These are phyloP conservation scores for Myotis yumanensis DNA, from an alignment of 2,113 vertebrate genomes.

Conservation along the genomic window DNA sequence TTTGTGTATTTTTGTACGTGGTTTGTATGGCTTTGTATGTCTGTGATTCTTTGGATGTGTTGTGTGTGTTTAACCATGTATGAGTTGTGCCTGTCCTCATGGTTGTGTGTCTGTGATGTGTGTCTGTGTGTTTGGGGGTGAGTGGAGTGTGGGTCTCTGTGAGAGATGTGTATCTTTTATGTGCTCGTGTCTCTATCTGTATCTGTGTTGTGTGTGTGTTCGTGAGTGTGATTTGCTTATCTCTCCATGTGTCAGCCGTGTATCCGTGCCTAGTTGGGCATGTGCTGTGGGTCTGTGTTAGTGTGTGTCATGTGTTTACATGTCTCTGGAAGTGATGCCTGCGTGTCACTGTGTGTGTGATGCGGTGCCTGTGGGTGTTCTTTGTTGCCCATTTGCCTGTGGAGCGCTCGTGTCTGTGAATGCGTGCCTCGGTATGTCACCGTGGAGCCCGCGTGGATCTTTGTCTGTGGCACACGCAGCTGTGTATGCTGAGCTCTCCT, in stretches of 20 bases:
- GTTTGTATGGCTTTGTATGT: background rate
- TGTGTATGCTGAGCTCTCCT: background rate
- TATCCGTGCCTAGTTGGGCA: background rate
- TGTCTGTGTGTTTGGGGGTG: background rate
- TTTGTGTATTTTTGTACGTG: background rate
- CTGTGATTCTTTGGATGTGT: background rate
- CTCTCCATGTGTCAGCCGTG: background rate
- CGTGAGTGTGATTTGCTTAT: background rate
- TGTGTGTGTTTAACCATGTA: background rate
- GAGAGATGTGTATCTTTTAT: background rate
- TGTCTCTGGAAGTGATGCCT: background rate
- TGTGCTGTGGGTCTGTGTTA: background rate
- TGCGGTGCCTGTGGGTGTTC: background rate
- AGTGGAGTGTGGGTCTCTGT: background rate
- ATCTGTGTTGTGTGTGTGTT: background rate
- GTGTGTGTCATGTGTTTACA: background rate
- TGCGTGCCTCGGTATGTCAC: background rate
- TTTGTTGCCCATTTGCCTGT: constrained; percentile 27
- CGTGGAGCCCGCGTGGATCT: background rate
- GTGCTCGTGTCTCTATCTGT: background rate
- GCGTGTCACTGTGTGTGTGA: background rate
- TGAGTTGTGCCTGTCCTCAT: background rate
- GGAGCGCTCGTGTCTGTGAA: background rate
- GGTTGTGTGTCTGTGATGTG: background rate
- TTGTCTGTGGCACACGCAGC: background rate